phyloP scores from a whole-genome alignment of 2,797 vertebrate species.

The Podarcis siculus region DNA sequence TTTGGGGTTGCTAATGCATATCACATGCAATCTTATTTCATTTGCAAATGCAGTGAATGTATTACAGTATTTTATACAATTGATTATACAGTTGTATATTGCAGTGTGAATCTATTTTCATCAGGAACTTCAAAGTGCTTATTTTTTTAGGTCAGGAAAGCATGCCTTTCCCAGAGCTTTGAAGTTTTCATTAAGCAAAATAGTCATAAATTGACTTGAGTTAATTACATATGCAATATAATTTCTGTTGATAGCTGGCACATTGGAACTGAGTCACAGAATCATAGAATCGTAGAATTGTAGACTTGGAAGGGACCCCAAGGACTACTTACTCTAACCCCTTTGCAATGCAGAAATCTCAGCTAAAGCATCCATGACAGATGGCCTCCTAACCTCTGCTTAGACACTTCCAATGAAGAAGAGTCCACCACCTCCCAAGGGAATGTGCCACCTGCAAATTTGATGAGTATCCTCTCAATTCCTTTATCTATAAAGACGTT shows the following conservation, averaged over 20 bases:
- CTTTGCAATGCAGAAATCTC: too few species aligned
- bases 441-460: too few species aligned
- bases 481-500: too few species aligned
- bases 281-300: too few species aligned
- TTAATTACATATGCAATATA: conserved; percentile 67
- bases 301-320: too few species aligned
- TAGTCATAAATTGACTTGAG: conserved; percentile 63
- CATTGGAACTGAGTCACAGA: conserved; percentile 15
- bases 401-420: too few species aligned
- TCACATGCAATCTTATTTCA: conserved; percentile 32
- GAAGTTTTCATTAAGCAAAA: conserved; percentile 68
- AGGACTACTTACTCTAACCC: too few species aligned
- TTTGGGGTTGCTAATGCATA: conserved; percentile 12
- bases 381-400: too few species aligned
- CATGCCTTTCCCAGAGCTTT: conserved; percentile 59
- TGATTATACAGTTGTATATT: conserved; percentile 54
- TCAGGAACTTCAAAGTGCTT: conserved; percentile 65
- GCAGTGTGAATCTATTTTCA: conserved; percentile 54
- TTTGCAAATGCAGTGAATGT: conserved; percentile 38
- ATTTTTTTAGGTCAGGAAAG: conserved; percentile 69
- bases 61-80: conserved; percentile 45
- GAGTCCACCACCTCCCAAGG: too few species aligned
- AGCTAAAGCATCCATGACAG: too few species aligned
- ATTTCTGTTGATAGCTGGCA: conserved; percentile 23
- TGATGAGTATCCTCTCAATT: too few species aligned